Evolutionary conservation across 2,888 invertebrate genomes (phyloP).

Genomic region (Phaonia tiefii): DNA sequence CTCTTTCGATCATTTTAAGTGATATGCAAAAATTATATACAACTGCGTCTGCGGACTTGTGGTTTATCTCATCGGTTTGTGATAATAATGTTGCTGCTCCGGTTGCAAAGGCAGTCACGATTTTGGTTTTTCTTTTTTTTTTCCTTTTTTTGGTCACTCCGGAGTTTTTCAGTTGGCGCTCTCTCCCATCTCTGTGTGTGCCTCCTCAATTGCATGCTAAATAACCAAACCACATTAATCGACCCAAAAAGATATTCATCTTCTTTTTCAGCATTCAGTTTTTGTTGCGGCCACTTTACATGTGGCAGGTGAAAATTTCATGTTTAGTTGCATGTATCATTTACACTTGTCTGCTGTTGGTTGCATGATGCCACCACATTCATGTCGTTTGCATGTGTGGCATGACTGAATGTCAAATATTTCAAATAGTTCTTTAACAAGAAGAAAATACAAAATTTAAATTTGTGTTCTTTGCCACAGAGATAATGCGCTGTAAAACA

Average conservation of each 20-base stretch:
- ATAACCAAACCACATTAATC: conserved; percentile 65
- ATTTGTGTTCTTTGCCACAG: conserved; percentile 1
- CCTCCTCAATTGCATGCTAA: conserved; percentile 48
- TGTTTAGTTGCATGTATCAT: conserved; percentile 65
- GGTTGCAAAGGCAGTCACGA: conserved; percentile 52
- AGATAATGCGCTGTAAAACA: conserved; percentile 23
- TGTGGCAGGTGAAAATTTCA: conserved; percentile 65
- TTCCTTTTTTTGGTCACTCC: conserved; percentile 50
- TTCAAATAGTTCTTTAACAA: conserved; percentile 42
- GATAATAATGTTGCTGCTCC: conserved; percentile 27
- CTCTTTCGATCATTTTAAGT: conserved; percentile 55
- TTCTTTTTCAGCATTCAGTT: conserved; percentile 35
- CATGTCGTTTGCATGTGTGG: conserved; percentile 29
- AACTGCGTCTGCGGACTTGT: conserved; percentile 43
- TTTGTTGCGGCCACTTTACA: conserved; percentile 58
- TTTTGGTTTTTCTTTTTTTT: conserved; percentile 41
- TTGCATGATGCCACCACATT: neutral
- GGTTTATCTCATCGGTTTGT: conserved; percentile 62
- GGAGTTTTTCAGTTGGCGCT: conserved; percentile 56
- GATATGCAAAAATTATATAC: conserved; percentile 64
- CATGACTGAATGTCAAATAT: conserved; percentile 64
- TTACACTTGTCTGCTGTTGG: conserved; percentile 52
- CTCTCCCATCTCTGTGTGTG: conserved; percentile 51
- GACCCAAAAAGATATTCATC: conserved; percentile 67
- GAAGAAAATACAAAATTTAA: neutral